Evolutionary conservation across 2,797 vertebrate genomes (phyloP).

Genomic region (Danio aesculapii): DNA sequence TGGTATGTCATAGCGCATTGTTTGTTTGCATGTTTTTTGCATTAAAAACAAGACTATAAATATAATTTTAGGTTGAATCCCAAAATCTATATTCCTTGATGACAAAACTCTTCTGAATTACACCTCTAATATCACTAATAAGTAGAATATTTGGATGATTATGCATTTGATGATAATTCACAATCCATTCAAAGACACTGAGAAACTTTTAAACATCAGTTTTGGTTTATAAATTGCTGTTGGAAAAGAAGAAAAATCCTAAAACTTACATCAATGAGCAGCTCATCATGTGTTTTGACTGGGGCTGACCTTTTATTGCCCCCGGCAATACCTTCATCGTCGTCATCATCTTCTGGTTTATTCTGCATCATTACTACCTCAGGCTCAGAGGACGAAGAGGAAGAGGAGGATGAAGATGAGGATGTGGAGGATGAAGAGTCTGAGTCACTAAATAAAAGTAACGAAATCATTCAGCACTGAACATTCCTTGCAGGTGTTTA

Average conservation of each 20-base stretch:
- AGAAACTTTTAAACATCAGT: not conserved
- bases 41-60: too few species aligned
- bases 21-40: too few species aligned
- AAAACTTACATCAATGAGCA: slow-evolving; percentile 83
- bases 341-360: slow-evolving; percentile 74
- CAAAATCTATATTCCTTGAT: too few species aligned
- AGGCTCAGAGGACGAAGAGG: slow-evolving; percentile 70
- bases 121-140: too few species aligned
- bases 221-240: not conserved
- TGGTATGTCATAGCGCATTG: too few species aligned
- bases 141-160: too few species aligned
- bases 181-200: not conserved
- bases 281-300: slow-evolving; percentile 84
- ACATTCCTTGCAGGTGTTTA: not conserved
- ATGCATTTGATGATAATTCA: too few species aligned
- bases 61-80: too few species aligned
- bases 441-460: slow-evolving; percentile 77
- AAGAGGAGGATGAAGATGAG: slow-evolving; percentile 77
- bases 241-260: not conserved
- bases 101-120: too few species aligned
- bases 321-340: slow-evolving; percentile 74
- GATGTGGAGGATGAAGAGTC: slow-evolving; percentile 74
- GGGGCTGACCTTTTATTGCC: slow-evolving; percentile 74
- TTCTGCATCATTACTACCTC: slow-evolving; percentile 42
- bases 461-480: not conserved